phyloP scores from a whole-genome alignment of 1,140 invertebrate species.

The Proctacanthus coquilletti region DNA sequence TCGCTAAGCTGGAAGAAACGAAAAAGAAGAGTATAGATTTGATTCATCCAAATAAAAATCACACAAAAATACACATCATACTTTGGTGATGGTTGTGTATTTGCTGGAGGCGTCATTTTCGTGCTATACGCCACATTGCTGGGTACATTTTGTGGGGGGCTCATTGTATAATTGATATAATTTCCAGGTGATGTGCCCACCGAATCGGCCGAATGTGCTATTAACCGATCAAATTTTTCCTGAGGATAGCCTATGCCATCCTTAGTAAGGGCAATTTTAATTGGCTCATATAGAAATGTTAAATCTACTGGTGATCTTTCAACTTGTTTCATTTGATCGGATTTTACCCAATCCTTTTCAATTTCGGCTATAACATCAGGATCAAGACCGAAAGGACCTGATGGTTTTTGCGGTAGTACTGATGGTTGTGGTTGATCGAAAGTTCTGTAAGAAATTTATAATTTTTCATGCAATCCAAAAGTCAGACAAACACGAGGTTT shows the following conservation, averaged over 20 bases:
- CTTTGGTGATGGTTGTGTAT: conserved; percentile 13
- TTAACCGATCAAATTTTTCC: conserved; percentile 32
- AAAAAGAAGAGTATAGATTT: neutral
- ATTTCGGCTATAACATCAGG: conserved; percentile 46
- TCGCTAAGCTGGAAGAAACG: conserved; percentile 15
- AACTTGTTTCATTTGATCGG: conserved; percentile 25
- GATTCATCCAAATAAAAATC: neutral
- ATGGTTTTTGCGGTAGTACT: conserved; percentile 28
- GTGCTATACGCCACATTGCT: neutral
- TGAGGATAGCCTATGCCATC: conserved; percentile 34
- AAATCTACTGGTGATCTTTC: conserved; percentile 33
- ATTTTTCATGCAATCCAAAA: too few species aligned
- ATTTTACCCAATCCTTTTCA: conserved; percentile 31
- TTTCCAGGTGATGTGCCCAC: conserved; percentile 17
- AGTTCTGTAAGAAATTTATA: conserved; percentile 11
- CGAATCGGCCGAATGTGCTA: conserved; percentile 13
- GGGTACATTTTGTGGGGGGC: neutral
- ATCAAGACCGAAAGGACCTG: conserved; percentile 55
- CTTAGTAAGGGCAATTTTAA: conserved; percentile 27
- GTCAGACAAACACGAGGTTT: too few species aligned
- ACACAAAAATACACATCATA: conserved; percentile 3
- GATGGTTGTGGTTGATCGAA: conserved; percentile 21
- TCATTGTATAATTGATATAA: conserved; percentile 10
- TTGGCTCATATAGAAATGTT: conserved; percentile 36
- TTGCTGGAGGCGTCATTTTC: neutral